A percentile compares a stretch with the other conserved stretches of the same genome.
Conservation (phyloP, 35 echinoderm and acorn worm species). For the Stichopus chloronotus region DNA sequence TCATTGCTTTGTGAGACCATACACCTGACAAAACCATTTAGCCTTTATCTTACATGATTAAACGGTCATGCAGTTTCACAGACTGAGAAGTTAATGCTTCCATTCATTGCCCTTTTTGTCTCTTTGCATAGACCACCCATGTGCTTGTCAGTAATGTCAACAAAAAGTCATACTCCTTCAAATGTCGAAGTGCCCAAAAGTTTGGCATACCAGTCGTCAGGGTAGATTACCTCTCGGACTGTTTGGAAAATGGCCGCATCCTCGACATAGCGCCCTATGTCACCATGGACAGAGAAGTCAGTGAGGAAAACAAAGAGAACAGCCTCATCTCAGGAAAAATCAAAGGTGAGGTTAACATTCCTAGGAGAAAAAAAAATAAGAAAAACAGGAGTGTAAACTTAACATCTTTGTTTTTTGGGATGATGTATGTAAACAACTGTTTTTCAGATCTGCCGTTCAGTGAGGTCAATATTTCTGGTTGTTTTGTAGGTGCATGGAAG, state of each 20-base stretch:
- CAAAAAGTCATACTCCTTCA: conserved; percentile 17
- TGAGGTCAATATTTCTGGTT: too few species aligned
- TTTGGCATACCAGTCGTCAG: not conserved
- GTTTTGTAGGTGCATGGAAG: too few species aligned
- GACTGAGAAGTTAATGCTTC: too few species aligned
- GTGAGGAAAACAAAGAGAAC: not conserved
- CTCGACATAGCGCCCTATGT: not conserved
- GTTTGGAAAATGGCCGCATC: conserved; percentile 6
- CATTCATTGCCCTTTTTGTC: not conserved
- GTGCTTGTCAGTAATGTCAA: not conserved
- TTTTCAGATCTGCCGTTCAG: too few species aligned
- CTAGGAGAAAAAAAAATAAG: not conserved
- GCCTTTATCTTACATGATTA: too few species aligned
- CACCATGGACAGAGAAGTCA: not conserved
- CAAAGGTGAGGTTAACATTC: not conserved
- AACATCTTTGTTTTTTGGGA: too few species aligned
- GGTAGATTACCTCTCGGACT: conserved; percentile 23
- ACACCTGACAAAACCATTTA: too few species aligned
- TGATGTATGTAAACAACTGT: too few species aligned
- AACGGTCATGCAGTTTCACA: too few species aligned
- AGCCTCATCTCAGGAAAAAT: conserved; percentile 22
- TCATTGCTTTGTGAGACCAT: too few species aligned
- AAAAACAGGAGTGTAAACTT: not conserved
- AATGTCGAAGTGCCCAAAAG: conserved; percentile 19
- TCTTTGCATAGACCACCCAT: conserved; percentile 34